phyloP scores from a whole-genome alignment of 1,140 invertebrate species.

The Eumeta japonica region DNA sequence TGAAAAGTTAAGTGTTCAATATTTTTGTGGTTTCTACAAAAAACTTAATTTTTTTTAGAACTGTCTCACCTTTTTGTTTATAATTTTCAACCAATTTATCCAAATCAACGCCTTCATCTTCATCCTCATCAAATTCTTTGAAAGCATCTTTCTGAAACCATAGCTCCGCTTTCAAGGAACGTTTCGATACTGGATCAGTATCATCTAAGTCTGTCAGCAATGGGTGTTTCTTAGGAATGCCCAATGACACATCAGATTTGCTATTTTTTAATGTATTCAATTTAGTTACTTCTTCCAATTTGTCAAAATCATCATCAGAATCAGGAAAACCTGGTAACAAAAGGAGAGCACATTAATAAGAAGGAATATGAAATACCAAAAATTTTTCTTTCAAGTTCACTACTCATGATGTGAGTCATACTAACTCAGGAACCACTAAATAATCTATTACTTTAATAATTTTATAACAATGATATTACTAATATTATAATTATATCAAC shows the following conservation, averaged over 20 bases:
- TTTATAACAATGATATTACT: too few species aligned
- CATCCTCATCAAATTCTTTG: conserved; percentile 76
- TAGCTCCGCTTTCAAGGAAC: conserved; percentile 73
- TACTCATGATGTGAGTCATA: too few species aligned
- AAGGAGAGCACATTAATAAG: conserved; percentile 9
- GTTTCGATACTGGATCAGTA: conserved; percentile 69
- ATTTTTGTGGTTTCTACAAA: too few species aligned
- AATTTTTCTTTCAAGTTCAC: neutral
- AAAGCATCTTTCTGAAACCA: conserved; percentile 93
- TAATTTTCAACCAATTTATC: conserved; percentile 74
- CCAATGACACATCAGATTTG: conserved; percentile 33
- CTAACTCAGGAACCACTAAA: too few species aligned
- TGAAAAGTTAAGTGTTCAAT: too few species aligned
- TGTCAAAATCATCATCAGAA: conserved; percentile 49
- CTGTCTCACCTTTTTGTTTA: conserved; percentile 69
- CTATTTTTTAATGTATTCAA: conserved; percentile 42
- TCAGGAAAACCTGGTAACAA: conserved; percentile 59
- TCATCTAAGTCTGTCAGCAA: conserved; percentile 82
- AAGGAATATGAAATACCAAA: conserved; percentile 1
- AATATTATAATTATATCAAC: too few species aligned
- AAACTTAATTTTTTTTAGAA: too few species aligned
- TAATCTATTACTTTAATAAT: too few species aligned
- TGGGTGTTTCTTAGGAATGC: conserved; percentile 66
- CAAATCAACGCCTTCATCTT: conserved; percentile 84
- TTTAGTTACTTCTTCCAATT: conserved; percentile 33